Evolutionary conservation across 2,113 vertebrate genomes (phyloP).

Genomic region (Chlorocebus sabaeus): DNA sequence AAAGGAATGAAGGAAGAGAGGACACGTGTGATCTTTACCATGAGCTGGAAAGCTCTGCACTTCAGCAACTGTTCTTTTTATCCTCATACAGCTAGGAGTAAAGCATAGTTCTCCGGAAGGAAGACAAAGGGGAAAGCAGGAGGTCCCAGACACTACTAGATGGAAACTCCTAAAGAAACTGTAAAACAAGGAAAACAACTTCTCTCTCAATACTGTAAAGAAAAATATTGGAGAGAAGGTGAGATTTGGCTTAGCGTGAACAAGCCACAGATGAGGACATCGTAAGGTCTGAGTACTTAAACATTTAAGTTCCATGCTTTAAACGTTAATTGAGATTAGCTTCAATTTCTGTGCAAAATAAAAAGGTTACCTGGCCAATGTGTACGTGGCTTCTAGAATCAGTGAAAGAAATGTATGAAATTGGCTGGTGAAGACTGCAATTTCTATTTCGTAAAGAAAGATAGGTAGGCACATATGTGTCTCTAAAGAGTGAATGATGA

Average conservation of each 20-base stretch:
- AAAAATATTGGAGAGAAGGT: not conserved
- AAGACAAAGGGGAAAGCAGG: not conserved
- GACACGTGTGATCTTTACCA: not conserved
- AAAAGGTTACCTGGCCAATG: not conserved
- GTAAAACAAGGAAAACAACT: not conserved
- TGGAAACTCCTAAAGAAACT: not conserved
- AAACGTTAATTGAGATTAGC: not conserved
- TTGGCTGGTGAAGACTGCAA: not conserved
- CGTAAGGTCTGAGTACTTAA: not conserved
- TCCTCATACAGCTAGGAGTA: not conserved
- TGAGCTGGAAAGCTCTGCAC: not conserved
- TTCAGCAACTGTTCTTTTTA: not conserved
- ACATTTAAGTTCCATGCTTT: not conserved
- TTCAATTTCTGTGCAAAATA: not conserved
- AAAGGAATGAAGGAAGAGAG: not conserved
- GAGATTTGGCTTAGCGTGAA: not conserved
- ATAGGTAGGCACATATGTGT: not conserved
- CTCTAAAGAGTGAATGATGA: not conserved
- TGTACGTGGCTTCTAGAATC: not conserved
- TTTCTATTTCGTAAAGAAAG: not conserved
- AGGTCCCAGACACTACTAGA: not conserved
- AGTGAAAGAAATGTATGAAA: not conserved
- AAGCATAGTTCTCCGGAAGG: not conserved
- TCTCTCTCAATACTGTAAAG: not conserved
- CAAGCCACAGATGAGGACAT: not conserved